These are phyloP conservation scores for Eueremaeus valkanovi DNA, from an alignment of 2,888 invertebrate species.

Conservation along the genomic window DNA sequence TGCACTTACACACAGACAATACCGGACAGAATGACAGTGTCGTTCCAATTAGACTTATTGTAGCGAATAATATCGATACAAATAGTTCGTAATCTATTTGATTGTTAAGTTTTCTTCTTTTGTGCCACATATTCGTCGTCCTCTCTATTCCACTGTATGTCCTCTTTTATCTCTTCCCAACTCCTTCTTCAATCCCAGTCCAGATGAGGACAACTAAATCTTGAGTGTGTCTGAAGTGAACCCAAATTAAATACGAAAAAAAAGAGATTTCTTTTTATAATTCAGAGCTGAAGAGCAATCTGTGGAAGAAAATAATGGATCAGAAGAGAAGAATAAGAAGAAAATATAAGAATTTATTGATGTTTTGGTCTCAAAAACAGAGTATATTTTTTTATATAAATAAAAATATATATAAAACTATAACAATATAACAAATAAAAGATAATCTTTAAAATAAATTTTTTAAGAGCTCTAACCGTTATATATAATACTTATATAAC, in stretches of 20 bases:
- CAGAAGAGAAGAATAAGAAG: neutral
- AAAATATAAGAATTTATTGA: neutral
- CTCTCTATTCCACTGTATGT: neutral
- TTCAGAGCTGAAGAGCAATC: neutral
- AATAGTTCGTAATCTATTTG: slow-evolving; percentile 5
- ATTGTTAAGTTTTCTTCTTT: neutral
- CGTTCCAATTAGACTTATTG: slow-evolving; percentile 12
- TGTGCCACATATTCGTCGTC: neutral
- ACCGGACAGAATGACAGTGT: slow-evolving; percentile 48
- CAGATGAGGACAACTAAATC: neutral
- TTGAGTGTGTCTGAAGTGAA: neutral
- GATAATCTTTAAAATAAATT: neutral
- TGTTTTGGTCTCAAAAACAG: neutral
- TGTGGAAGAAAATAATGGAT: neutral
- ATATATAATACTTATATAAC: neutral
- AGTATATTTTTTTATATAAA: neutral
- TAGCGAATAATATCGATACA: neutral
- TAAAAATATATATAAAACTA: neutral
- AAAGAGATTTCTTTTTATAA: neutral
- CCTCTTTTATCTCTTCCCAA: neutral
- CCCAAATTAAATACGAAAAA: neutral
- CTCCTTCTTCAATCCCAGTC: neutral
- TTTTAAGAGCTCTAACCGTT: neutral
- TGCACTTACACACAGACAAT: slow-evolving; percentile 65
- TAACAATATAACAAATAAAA: neutral